A percentile compares a stretch with the other conserved stretches of the same genome.
Conservation (phyloP, 2,113 vertebrate genomes). For the Arvicanthis niloticus region DNA sequence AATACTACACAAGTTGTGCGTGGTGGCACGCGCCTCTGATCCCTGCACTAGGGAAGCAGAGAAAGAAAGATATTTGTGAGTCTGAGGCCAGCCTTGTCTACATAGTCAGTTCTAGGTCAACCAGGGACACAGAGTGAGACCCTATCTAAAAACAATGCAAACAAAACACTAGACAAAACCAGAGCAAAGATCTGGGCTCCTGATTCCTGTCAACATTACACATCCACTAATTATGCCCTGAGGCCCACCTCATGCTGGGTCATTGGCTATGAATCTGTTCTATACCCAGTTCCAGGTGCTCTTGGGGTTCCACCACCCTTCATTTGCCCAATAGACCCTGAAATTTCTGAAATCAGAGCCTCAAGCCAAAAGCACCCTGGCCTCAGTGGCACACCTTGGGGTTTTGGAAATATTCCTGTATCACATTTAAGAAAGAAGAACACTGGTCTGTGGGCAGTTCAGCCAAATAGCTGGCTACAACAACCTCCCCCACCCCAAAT, state of each 20-base stretch:
- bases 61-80: not conserved
- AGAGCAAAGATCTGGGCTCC: not conserved
- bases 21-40: not conserved
- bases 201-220: conserved; percentile 23
- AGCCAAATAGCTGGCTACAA: not conserved
- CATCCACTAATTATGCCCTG: not conserved
- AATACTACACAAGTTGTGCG: not conserved
- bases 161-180: not conserved
- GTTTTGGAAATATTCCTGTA: not conserved
- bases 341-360: conserved; percentile 8
- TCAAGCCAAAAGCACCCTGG: not conserved
- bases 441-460: not conserved
- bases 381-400: not conserved
- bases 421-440: conserved; percentile 51
- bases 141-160: no score
- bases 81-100: not conserved
- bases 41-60: not conserved
- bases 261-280: not conserved
- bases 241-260: not conserved
- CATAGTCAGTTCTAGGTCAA: not conserved
- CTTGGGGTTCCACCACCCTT: not conserved
- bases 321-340: not conserved
- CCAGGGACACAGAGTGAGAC: not conserved
- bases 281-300: not conserved
- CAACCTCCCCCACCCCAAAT: not conserved